phyloP scores from a whole-genome alignment of 2,888 invertebrate species.

The Ypsolopha scabrella region DNA sequence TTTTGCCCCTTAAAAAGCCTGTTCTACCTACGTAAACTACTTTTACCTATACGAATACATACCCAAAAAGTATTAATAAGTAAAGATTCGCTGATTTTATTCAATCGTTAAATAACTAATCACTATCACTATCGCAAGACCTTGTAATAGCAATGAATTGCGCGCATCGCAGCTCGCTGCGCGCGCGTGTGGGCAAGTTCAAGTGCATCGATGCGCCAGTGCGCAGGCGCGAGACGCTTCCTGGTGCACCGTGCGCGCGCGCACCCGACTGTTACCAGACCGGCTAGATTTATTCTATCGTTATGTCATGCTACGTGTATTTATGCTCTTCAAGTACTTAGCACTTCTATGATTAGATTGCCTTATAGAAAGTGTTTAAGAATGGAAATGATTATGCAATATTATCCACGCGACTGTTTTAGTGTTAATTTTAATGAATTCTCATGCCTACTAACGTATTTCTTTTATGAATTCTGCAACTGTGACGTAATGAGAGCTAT shows the following conservation, averaged over 20 bases:
- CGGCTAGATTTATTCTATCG: slow-evolving; percentile 14
- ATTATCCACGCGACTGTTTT: not conserved
- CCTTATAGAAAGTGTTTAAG: too few species aligned
- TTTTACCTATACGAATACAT: too few species aligned
- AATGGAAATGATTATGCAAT: too few species aligned
- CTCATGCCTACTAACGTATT: too few species aligned
- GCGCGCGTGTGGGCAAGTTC: slow-evolving; percentile 44
- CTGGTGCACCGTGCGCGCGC: slow-evolving; percentile 38
- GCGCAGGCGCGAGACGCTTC: slow-evolving; percentile 33
- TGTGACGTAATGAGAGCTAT: too few species aligned
- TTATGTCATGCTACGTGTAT: slow-evolving; percentile 1
- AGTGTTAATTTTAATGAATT: not conserved
- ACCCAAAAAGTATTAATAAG: not conserved
- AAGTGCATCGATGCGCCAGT: slow-evolving; percentile 46
- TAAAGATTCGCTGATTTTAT: not conserved
- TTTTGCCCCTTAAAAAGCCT: too few species aligned
- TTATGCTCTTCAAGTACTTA: not conserved
- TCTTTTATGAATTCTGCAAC: too few species aligned
- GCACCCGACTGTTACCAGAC: slow-evolving; percentile 21
- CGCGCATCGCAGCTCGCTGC: not conserved
- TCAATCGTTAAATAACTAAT: slow-evolving; percentile 1
- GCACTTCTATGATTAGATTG: not conserved
- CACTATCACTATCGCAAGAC: slow-evolving; percentile 5
- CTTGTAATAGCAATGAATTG: not conserved
- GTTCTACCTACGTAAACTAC: too few species aligned